These are phyloP conservation scores for Echinometra lucunter DNA, from an alignment of 53 echinoderm and acorn worm genomes.

Conservation along the genomic window DNA sequence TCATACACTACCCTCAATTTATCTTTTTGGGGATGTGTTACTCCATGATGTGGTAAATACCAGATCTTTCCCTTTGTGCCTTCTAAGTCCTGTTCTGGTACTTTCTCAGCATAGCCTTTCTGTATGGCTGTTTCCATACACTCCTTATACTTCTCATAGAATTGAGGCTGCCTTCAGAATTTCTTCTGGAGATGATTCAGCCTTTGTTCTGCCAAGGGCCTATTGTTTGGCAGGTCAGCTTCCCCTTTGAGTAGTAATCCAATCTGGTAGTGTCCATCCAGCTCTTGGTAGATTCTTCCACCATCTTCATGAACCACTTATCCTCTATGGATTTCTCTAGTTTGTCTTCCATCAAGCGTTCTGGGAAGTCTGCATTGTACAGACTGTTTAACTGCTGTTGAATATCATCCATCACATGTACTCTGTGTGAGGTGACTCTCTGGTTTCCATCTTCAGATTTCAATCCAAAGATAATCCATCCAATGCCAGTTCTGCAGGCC, in stretches of 20 bases:
- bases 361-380: constrained; percentile 70
- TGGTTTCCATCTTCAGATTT: neutral
- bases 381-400: constrained; percentile 63
- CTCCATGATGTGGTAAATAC: constrained; percentile 80
- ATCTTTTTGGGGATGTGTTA: constrained; percentile 70
- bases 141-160: constrained; percentile 66
- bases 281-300: constrained; percentile 50
- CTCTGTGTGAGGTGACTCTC: neutral
- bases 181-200: constrained; percentile 69
- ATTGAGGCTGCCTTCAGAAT: constrained; percentile 63
- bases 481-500: constrained; percentile 69
- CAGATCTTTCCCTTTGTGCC: constrained; percentile 40
- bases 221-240: neutral
- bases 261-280: constrained; percentile 74
- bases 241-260: constrained; percentile 68
- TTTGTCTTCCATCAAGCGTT: constrained; percentile 66
- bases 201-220: constrained; percentile 42
- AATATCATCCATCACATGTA: constrained; percentile 62
- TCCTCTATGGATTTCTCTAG: constrained; percentile 65
- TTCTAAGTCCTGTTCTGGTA: constrained; percentile 1
- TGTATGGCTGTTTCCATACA: constrained; percentile 63
- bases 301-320: constrained; percentile 14
- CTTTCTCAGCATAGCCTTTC: constrained; percentile 74
- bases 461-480: constrained; percentile 77
- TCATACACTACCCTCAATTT: constrained; percentile 82